Evolutionary conservation across 2,888 invertebrate genomes (phyloP), one percentile per base, ranked within the genome.

Genomic region (Chrysomela aeneicollis): DNA sequence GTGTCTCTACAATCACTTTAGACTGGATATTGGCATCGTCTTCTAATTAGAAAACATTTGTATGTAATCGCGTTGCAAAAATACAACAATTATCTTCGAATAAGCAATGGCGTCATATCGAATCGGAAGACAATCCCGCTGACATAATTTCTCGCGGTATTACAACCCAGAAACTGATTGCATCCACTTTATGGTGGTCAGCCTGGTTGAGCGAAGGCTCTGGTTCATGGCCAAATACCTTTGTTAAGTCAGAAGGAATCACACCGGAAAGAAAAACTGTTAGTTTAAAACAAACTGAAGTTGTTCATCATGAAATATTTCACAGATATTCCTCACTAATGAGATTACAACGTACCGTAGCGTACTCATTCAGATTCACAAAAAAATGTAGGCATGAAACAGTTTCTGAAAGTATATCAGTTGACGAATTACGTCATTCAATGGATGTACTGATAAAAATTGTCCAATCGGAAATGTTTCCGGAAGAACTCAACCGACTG

Each of bases 101-200:
- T n/a, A n/a, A n/a, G n/a, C n/a, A n/a, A n/a, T n/a, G n/a, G n/a
- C n/a, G n/a, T n/a, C n/a, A n/a, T n/a, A n/a, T n/a, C n/a, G n/a
- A n/a, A n/a, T n/a, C n/a, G n/a, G n/a, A n/a, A n/a, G n/a, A n/a
- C n/a, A n/a, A n/a, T n/a, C n/a, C n/a, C n/a, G n/a, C n/a, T n/a
- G n/a, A n/a, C n/a, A n/a, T n/a, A n/a, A n/a, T n/a, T n/a, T n/a
- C 77, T 0, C 52, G 78, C 30, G 78, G 78, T 10, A 32, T 21
- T 10, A 32, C 37, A n/a, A 50, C 63, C 17, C n/a, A 50, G 0
- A 26, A 51, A 37, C 18, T 58, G 42, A 30, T 32, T 19, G 10
- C 12, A 6, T 52, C 1, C 15, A 5, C 15, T 9, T 51, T 63
- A 63, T 63, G 63, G 63, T 57, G 57, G 57, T 22, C 30, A 1